A percentile compares a stretch with the other conserved stretches of the same genome.
Conservation (phyloP, 2,797 vertebrate genomes). For the Cyprinodon diabolis region DNA sequence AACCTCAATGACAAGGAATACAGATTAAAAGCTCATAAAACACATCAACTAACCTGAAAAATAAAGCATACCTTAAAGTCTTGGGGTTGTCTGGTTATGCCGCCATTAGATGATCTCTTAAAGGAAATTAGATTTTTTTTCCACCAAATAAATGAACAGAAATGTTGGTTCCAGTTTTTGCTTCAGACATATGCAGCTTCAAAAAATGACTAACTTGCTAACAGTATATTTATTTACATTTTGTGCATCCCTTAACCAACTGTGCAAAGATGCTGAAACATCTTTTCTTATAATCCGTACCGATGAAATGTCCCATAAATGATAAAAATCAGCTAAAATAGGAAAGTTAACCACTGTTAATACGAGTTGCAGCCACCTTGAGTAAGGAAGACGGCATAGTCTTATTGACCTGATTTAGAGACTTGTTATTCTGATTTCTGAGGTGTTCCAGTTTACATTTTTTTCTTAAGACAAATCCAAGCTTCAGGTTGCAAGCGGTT, state of each 20-base stretch:
- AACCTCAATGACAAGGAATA: background rate
- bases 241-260: background rate
- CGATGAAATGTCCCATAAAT: too few relatives aligned
- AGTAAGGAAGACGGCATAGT: too few relatives aligned
- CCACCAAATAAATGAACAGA: background rate
- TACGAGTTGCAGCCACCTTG: too few relatives aligned
- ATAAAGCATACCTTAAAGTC: background rate
- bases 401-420: too few relatives aligned
- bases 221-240: background rate
- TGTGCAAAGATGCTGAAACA: background rate
- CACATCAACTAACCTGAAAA: background rate
- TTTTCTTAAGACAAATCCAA: too few relatives aligned
- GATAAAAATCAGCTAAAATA: too few relatives aligned
- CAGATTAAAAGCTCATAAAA: background rate
- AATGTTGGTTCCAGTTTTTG: background rate
- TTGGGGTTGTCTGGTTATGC: background rate
- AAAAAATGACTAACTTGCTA: background rate
- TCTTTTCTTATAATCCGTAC: too few relatives aligned
- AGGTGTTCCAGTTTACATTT: too few relatives aligned
- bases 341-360: too few relatives aligned
- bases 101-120: background rate
- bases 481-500: too few relatives aligned
- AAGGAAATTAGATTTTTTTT: background rate
- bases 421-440: too few relatives aligned
- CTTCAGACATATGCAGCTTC: background rate